phyloP scores from a whole-genome alignment of 2,797 vertebrate genomes.

The Eulemur mongoz region DNA sequence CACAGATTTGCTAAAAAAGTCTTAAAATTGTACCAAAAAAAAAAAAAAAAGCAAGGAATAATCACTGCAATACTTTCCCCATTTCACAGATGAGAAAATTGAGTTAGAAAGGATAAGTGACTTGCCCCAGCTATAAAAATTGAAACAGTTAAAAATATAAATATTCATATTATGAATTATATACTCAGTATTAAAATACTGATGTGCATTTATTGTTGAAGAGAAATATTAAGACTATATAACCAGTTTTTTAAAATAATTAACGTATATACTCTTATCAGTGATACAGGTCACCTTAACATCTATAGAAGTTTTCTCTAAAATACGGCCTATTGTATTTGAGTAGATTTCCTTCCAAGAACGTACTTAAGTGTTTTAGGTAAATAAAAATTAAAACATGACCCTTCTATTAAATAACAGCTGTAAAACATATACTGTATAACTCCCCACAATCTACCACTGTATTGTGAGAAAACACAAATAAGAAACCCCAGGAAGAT shows the following conservation, averaged over 20 bases:
- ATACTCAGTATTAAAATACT: constrained; percentile 7
- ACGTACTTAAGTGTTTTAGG: not conserved
- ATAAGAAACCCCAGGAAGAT: constrained; percentile 6
- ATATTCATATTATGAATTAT: not conserved
- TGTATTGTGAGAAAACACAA: constrained; percentile 11
- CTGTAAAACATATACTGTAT: constrained; percentile 18
- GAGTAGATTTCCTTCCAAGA: constrained; percentile 7
- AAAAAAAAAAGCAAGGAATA: not conserved
- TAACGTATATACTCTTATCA: not conserved
- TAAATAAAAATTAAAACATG: constrained; percentile 51
- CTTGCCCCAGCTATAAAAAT: not conserved
- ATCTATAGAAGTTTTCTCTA: not conserved
- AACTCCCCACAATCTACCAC: not conserved
- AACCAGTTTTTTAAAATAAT: not conserved
- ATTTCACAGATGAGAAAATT: not conserved
- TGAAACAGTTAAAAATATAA: not conserved
- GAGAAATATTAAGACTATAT: constrained; percentile 8
- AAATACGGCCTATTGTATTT: not conserved
- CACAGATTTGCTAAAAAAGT: constrained; percentile 47
- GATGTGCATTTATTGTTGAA: not conserved
- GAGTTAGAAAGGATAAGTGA: not conserved
- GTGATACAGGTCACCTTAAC: not conserved
- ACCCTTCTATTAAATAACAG: constrained; percentile 32
- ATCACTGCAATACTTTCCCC: not conserved
- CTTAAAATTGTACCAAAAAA: constrained; percentile 53